Conservation (phyloP, 2,797 vertebrate species). For the Halcyon badia region DNA sequence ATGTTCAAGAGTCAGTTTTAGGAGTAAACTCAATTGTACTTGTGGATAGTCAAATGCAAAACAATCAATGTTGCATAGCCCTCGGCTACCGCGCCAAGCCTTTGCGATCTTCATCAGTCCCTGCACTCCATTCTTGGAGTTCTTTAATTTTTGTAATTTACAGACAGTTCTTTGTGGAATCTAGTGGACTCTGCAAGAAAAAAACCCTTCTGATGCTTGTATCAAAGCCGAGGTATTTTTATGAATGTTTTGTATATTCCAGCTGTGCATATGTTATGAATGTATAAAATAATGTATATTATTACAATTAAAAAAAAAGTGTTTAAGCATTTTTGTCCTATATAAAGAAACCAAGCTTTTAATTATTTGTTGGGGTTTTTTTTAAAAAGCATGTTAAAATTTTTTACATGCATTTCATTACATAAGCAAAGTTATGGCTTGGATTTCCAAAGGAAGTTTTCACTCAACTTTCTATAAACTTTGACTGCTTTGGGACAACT, state of each 20-base stretch:
- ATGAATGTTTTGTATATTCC: background rate
- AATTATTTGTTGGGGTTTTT: background rate
- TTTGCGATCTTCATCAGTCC: background rate
- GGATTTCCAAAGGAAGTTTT: background rate
- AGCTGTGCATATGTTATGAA: background rate
- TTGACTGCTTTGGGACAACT: background rate
- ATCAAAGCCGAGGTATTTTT: background rate
- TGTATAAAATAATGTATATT: background rate
- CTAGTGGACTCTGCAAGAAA: background rate
- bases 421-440: background rate
- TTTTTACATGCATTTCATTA: background rate
- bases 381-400: background rate
- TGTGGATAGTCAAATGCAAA: background rate
- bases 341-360: background rate
- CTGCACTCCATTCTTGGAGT: background rate
- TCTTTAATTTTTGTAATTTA: background rate
- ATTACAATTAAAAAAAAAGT: fast-evolving
- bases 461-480: background rate
- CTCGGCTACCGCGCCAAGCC: background rate
- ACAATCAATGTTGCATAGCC: fast-evolving
- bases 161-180: background rate
- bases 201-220: background rate
- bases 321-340: background rate
- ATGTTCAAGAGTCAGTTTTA: background rate
- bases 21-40: background rate